Evolutionary conservation across 2,113 vertebrate species (phyloP), one percentile per base, ranked within the genome.

Genomic region (Aramus guarauna): DNA sequence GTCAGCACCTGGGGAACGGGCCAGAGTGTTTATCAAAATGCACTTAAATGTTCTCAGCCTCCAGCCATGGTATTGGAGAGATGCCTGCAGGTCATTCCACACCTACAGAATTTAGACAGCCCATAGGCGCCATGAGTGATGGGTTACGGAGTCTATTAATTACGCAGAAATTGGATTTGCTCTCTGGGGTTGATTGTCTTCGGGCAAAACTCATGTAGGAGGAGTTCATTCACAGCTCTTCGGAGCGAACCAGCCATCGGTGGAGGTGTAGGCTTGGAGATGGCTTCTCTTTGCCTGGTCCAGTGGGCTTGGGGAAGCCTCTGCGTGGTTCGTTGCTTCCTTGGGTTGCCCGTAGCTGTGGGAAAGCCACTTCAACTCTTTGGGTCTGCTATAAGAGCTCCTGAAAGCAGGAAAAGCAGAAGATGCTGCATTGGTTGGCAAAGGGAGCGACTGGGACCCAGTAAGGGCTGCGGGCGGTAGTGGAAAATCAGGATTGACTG

Each of bases 381-480:
- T 8, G 15, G 73, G 21, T 12, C 37, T 53, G 50, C 9, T 32
- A 13, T 7, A 7, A 50, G 24, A n/a, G 21, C 17, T 50, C 11
- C 14, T 2, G 17, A 15, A 58, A 58, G 50, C 4, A 9, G 39
- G 47, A 53, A 8, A 53, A 71, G 34, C 4, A 22, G 69, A 45
- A 59, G 60, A 9, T 2, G 36, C 60, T 5, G 7, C 0, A 0
- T 41, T 8, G 59, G 11, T 58, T 14, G 27, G 32, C 17, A 22
- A 34, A 53, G 56, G 66, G 17, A 6, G 37, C 2, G 3, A 12
- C 5, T 5, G 34, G 23, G 34, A n/a, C 34, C 62, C 15, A 4
- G 60, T 2, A 7, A 53, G 37, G n/a, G 12, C 39, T 30, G 2
- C 1, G 24, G n/a, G 4, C 0, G 2, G 32, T 12, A 4, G 18